Evolutionary conservation across 2,113 vertebrate species (phyloP), one percentile per base, ranked within the genome.

Genomic region (Phrynosoma blainvillii): DNA sequence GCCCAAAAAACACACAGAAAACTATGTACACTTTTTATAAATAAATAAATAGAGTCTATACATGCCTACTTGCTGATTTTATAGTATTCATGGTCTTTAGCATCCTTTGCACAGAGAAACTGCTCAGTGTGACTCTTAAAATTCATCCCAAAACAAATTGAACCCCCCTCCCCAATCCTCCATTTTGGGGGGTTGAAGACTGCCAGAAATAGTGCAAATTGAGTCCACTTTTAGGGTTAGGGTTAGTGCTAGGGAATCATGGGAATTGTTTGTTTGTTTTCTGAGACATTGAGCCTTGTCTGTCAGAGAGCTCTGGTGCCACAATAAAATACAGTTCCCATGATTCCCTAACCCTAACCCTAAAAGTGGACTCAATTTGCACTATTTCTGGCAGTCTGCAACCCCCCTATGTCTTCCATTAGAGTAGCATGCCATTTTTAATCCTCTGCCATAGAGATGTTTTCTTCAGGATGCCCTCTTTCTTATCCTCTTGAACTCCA

Each of bases 71-170:
- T 42, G 23, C 11, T 47, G 9, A 32, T 82, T 25, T 40, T 36
- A 5, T 10, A 27, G 27, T 71, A 30, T 2, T 12, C 23, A n/a
- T 23, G 40, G 23, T 25, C 9, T 40, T n/a, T 3, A 93, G 90
- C 62, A 84, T 89, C 84, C 86, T 16, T 89, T 90, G 88, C 89
- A 87, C 94, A 95, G 94, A 96, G 96, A 96, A 96, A 93, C 94
- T 94, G 66, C 88, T 96, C 92, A 93, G 95, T 90, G 84, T 95
- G 89, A 84, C 92, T 84, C 92, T 96, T 91, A 73, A 93, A 95
- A 96, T 92, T 95, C 95, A 94, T 90, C 90, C 91, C 95, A 95
- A 96, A 96, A 73, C 30, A 93, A 59, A 84, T 86, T 90, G 88
- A 93, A 12, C 27, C 92, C 40, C 89, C 90, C 92, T 36, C 68